Evolutionary conservation across 2,888 invertebrate species (phyloP), one percentile per base, ranked within the genome.

Genomic region (Morpho deidamia): DNA sequence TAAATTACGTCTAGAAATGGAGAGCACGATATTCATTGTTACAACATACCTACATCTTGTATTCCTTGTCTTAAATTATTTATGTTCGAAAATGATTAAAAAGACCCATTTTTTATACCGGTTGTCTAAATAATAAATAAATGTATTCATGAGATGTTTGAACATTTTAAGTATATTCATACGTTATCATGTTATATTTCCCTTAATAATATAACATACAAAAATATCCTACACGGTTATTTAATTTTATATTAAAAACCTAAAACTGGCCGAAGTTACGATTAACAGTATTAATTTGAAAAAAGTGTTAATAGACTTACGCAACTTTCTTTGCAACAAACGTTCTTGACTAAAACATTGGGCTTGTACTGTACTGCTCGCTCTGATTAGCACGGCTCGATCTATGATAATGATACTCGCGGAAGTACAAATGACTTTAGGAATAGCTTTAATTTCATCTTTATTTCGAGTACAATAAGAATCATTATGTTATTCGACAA

Each of bases 361-460:
- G 51, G 56, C 14, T 44, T 52, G 51, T 51, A 45, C 59, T 53
- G 53, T 59, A 63, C 67, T 66, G 67, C 74, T 73, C 75, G 77
- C 77, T 77, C 77, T 77, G 73, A 74, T 76, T 70, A 68, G 58
- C 66, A 59, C 60, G 51, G 59, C 61, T 62, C 56, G 70, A 70
- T 69, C 65, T 56, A 57, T 63, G 72, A 73, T 74, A 69, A 62
- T 61, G 51, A 62, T 61, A 58, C 61, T 64, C 65, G 53, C 67
- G 72, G 72, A 72, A 71, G 65, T 63, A 56, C 52, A 60, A 54
- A 57, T 46, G 53, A 53, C 59, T 56, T 56, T 59, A 51, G 48
- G 39, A 45, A 5, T 10, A 44, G 32, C 9, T 42, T 44, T 42
- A 32, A 44, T 51, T 44, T 46, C 51, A 53, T 33, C 53, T 48